Base-by-base conservation (phyloP, 2,888 invertebrate species). In the Coremacera marginata region DNA sequence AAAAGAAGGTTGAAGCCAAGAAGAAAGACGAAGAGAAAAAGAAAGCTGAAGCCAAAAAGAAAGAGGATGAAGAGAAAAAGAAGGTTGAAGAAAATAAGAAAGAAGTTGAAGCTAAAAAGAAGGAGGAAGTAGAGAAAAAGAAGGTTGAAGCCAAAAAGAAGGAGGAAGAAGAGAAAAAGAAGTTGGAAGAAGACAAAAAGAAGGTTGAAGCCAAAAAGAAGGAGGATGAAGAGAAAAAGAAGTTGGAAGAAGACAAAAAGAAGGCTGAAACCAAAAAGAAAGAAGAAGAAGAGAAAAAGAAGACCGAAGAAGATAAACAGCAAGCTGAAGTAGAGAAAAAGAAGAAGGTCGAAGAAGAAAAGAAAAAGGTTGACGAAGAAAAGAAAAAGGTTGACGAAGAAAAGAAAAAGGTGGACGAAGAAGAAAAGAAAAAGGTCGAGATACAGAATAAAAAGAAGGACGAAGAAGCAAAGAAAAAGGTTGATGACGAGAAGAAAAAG, bases 401-500 rank as follows among this genome's bases (percentile, higher is more conserved):
- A 77, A 84, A 88, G 70, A 79, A 44, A 60, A 65, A 75, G 34
- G 78, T 81, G 27, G n/a, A 51, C 0, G 62, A 77, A 16, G 77
- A 78, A 51, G 74, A 80, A 25, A 79, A 76, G 25, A 80, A 75
- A 27, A 55, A 7, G 9, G 37, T 27, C 8, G 80, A 78, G 55
- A 49, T 77, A 31, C 65, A 81, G 11, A 70, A 78, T n/a, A n/a
- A n/a, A 68, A 81, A 70, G 16, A 31, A 77, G 37, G 51, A 74
- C 25, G 78, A 76, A 68, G 80, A 80, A 85, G 90, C 90, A 77
- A 90, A 90, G 77, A 86, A 89, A 25, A 77, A 80, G 16, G 87
- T 86, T 75, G 82, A 90, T 75, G 82, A 90, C 89, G 90, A 87
- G 81, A 89, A 88, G 80, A 88, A 91, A 84, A 91, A 91, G 83